phyloP scores from a whole-genome alignment of 2,888 invertebrate species.

The Linnaemya tessellans region DNA sequence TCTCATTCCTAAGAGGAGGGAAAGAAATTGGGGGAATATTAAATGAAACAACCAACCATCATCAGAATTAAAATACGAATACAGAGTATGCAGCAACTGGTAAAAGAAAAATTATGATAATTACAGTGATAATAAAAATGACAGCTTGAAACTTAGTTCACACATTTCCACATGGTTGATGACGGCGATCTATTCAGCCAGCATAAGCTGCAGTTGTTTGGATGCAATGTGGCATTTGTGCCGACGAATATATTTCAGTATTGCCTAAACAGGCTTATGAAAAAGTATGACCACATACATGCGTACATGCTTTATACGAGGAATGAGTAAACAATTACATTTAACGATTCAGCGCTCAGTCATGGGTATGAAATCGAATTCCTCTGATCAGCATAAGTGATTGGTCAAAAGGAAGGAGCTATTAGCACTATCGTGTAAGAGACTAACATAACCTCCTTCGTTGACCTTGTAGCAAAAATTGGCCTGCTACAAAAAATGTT shows the following conservation, averaged over 20 bases:
- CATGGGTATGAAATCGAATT: no score
- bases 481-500: no score
- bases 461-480: no score
- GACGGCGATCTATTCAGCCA: constrained; percentile 18
- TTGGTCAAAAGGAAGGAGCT: no score
- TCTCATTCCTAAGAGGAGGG: constrained; percentile 17
- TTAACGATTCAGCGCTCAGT: no score
- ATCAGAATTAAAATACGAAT: neutral
- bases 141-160: constrained; percentile 57
- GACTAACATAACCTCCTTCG: no score
- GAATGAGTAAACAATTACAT: neutral
- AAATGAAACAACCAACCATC: constrained; percentile 9
- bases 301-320: constrained; percentile 19
- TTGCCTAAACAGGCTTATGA: constrained; percentile 9
- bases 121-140: constrained; percentile 27
- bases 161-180: constrained; percentile 68
- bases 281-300: neutral
- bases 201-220: constrained; percentile 45
- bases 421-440: no score
- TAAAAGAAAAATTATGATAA: constrained; percentile 29
- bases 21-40: constrained; percentile 50
- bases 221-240: neutral
- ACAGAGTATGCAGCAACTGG: neutral
- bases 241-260: neutral
- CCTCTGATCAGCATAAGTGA: no score